Evolutionary conservation across 2,888 invertebrate genomes (phyloP), one percentile per base, ranked within the genome.

Genomic region (Pediacus dermestoides): DNA sequence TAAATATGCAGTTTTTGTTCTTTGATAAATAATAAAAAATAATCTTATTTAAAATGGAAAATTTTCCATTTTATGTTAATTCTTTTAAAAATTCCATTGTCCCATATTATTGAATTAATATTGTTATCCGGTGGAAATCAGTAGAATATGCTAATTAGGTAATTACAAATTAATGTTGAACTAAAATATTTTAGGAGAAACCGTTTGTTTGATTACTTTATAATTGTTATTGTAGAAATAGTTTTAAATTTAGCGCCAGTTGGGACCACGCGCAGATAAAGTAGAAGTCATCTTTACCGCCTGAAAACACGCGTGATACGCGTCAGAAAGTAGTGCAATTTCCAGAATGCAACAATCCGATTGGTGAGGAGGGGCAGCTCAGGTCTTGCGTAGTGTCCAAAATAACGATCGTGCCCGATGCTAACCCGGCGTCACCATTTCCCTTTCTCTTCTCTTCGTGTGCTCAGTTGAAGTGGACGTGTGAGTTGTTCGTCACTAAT

Each of bases 391-490:
- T 36, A 39, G 41, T 23, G 12, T 8, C 16, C 9, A 14, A 33
- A 23, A 18, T 34, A 34, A 26, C 37, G 40, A 37, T 33, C 10
- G 27, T 26, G 22, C 41, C 30, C 38, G 34, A 41, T 23, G 8
- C 18, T 6, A 4, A 8, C 8, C 34, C 40, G 46, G 37, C 48
- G 46, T 44, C 44, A 21, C 31, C 23, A 23, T 23, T 23, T 23
- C 10, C 38, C 45, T 38, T 47, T 51, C 62, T 62, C 58, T 64
- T 62, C 61, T 58, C 60, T 56, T 58, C 60, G 54, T 53, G 59
- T 60, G 41, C 44, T 59, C 46, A 57, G 48, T 46, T 40, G 57
- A 57, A 57, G 57, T 54, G 55, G 64, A 63, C 61, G 62, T 61
- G 55, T 61, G 55, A 52, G 47, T 55, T 48, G 49, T 52, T 37